Base-by-base conservation (phyloP, 92 coral and sea anemone species). In the Palythoa grandiflora region DNA sequence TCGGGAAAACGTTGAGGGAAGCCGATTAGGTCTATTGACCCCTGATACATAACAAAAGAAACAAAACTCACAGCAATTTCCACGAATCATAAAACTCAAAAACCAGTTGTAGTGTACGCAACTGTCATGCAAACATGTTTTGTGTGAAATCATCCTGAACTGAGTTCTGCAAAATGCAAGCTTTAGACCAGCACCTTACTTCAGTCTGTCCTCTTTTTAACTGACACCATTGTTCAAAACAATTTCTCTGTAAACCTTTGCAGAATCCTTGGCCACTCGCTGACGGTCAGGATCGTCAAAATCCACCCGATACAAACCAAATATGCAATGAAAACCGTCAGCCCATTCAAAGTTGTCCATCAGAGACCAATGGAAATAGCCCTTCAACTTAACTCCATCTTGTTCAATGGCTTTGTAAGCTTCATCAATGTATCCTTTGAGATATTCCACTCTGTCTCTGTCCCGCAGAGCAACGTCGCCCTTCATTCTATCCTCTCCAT, bases 321-420 rank as follows among this genome's bases (percentile, higher is more conserved):
- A 96, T 47, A 98, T 88, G 39, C 77, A 84, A 17, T 81, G 88
- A 74, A 92, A 96, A 1, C 98, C 98, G 85, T 91, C 96, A 60
- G 88, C 87, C 98, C 98, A 96, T 84, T 96, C 98, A 90, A 96
- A 96, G 83, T 96, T 96, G 88, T 96, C 98, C 93, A 96, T 88
- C 83, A 96, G 68, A 9, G 98, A 93, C 98, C 98, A 96, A 9
- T 91, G 91, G 63, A 96, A 96, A 68, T 96, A 96, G n/a, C 98
- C 98, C 60, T 86, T 94, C 14, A 96, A 91, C 47, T 93, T 91
- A 14, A 96, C 98, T 1, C 94, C 94, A 79, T 96, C 98, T 5
- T 91, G 83, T n/a, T 28, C 79, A 36, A 88, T 89, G 28, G 98
- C 95, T 73, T 93, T 93, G 12, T 93, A 77, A 16, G 96, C 95